Evolutionary conservation across 1,140 invertebrate species (phyloP), one percentile per base, ranked within the genome.

Genomic region (Phymastichus coffea): DNA sequence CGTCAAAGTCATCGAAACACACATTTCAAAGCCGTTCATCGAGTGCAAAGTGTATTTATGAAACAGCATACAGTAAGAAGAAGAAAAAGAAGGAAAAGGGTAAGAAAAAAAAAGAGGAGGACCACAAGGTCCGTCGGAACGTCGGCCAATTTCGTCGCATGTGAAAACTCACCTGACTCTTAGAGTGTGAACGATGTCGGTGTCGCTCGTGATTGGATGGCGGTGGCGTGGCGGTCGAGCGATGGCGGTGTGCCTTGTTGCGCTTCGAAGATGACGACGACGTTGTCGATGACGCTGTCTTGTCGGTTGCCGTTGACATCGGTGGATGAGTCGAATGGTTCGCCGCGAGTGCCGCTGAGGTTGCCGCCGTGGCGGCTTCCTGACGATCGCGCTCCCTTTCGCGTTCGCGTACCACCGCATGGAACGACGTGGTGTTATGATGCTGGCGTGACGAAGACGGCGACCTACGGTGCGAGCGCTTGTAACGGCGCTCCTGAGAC

Each of bases 401-500:
- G 70, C 67, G 73, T n/a, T n/a, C 33, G 35, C 41, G 51, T 22
- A 37, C 30, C 10, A 4, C 71, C 70, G 54, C 54, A 37, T 82
- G 78, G 0, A 71, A 72, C n/a, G n/a, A n/a, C n/a, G n/a, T n/a
- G n/a, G n/a, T n/a, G n/a, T n/a, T n/a, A n/a, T n/a, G n/a, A 58
- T 75, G 69, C 55, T 81, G 82, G 12, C 28, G 28, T 49, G 44
- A 9, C 81, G 74, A 12, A n/a, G n/a, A n/a, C 4, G 84, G 84
- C 17, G 85, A 86, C 51, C 84, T 77, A 14, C 84, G 78, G 66
- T 85, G 80, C 53, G 83, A 85, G 8, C 85, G 79, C 52, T 86
- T 86, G 74, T 85, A 86, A 7, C 85, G 82, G 3, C 84, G 77
- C 65, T 86, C 85, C 30, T 81, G 82, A 49, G 81, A 85, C 0